Evolutionary conservation across 2,888 invertebrate species (phyloP).

Genomic region (Hymenopus coronatus): DNA sequence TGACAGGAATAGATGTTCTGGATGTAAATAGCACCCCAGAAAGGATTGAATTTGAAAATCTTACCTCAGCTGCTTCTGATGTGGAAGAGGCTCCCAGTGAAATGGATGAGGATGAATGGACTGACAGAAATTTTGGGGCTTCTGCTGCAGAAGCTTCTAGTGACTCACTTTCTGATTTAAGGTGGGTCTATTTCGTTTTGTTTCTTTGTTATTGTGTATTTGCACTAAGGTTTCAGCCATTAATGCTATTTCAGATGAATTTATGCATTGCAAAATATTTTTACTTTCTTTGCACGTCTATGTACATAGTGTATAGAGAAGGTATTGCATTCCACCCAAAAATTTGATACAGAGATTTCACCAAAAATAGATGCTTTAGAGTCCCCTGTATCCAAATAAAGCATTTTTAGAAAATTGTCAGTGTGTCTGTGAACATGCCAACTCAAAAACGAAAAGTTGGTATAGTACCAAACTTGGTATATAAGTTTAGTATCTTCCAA

Average conservation of each 20-base stretch:
- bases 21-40: slow-evolving; percentile 59
- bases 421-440: no score
- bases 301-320: no score
- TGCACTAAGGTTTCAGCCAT: background rate
- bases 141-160: slow-evolving; percentile 68
- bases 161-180: slow-evolving; percentile 50
- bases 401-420: no score
- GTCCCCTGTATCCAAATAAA: no score
- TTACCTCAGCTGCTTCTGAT: slow-evolving; percentile 58
- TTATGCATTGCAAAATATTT: no score
- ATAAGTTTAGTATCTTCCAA: no score
- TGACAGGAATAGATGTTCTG: slow-evolving; percentile 6
- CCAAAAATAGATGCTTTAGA: no score
- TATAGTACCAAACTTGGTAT: no score
- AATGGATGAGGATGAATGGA: slow-evolving; percentile 95
- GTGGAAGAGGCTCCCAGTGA: slow-evolving; percentile 67
- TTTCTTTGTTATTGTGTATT: background rate
- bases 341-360: no score
- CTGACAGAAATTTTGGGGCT: slow-evolving; percentile 86
- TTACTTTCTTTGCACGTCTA: no score
- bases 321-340: no score
- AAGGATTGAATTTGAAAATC: slow-evolving; percentile 75
- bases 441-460: no score
- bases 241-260: background rate
- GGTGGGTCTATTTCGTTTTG: slow-evolving; percentile 39